Evolutionary conservation across 2,113 vertebrate genomes (phyloP).

Genomic region (Mus spicilegus): DNA sequence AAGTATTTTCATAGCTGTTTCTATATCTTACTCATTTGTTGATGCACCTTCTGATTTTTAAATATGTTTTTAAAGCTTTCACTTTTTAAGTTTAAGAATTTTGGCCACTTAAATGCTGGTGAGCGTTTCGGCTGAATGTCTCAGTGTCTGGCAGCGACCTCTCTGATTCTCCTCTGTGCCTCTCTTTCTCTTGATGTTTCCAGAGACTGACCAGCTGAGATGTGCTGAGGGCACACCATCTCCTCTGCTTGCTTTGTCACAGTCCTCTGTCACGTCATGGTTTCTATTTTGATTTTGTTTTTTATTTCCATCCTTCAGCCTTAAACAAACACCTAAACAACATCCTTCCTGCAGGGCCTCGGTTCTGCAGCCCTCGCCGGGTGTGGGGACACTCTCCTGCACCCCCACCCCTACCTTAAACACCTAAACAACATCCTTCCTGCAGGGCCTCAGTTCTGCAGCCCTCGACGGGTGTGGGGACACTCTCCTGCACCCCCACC

Average conservation of each 20-base stretch:
- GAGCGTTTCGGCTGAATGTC: slow-evolving; percentile 77
- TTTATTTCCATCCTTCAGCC: slow-evolving; percentile 83
- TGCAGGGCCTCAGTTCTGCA: slow-evolving; percentile 70
- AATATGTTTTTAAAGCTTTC: slow-evolving; percentile 85
- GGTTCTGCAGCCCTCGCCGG: slow-evolving; percentile 57
- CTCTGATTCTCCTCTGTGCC: slow-evolving; percentile 58
- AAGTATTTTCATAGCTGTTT: slow-evolving; percentile 91
- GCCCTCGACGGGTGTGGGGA: background rate
- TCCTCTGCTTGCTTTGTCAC: slow-evolving; percentile 53
- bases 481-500: background rate
- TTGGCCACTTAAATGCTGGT: slow-evolving; percentile 83
- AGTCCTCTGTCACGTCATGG: slow-evolving; percentile 59
- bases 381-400: background rate
- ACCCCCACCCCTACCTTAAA: slow-evolving; percentile 55
- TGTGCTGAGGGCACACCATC: background rate
- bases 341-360: slow-evolving; percentile 71
- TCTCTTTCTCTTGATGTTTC: slow-evolving; percentile 48
- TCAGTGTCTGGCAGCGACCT: slow-evolving; percentile 73
- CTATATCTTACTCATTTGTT: slow-evolving; percentile 85
- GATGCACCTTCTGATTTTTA: slow-evolving; percentile 86
- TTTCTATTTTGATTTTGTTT: slow-evolving; percentile 69
- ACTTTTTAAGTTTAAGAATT: slow-evolving; percentile 85
- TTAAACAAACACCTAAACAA: slow-evolving; percentile 82
- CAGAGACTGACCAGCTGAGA: background rate
- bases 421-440: slow-evolving; percentile 73